Evolutionary conservation across 2,113 vertebrate species (phyloP), one percentile per base, ranked within the genome.

Genomic region (Zosterops japonicus): DNA sequence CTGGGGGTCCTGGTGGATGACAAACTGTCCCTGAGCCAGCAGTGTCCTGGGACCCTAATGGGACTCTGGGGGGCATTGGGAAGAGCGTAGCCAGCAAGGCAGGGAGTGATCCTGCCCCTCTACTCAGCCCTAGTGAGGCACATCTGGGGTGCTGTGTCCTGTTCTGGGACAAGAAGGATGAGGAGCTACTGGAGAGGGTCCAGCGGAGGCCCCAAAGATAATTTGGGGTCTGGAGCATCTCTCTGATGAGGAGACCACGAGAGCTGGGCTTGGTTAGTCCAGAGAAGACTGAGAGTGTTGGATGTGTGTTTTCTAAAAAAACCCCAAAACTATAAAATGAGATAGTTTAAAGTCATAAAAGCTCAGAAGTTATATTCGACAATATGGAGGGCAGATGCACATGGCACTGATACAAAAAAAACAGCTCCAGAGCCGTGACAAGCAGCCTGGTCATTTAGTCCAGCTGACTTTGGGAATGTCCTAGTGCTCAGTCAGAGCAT

Each of bases 381-480:
- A n/a, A 6, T 8, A 11, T 1, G 24, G 49, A 36, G 24, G 28
- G 60, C 8, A 14, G 53, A n/a, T 52, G 42, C 12, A 24, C 65
- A 50, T 0, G 11, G 35, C 52, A 59, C 12, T 1, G 39, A 8
- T 6, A 5, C 25, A 77, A 50, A 76, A 42, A 77, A 27, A 59
- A 24, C 70, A 29, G 4, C 23, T 59, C 29, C 52, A 5, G n/a
- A 17, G 83, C 27, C 3, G 5, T 3, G 33, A 23, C 6, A 14
- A 60, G 36, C 46, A 20, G 57, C 2, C 29, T 1, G 0, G 20
- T 98, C 98, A 99, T 95, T 99, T 99, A 1, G 99, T 99, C 99
- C 99, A 99, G 98, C 99, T 99, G 98, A 99, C 99, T 98, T 99
- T 99, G 18, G 99, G 99, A 91, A 99, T 99, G 93, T 99, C 98